These are phyloP conservation scores for Phyllotis vaccarum DNA, from an alignment of 2,797 vertebrate genomes.

Conservation along the genomic window DNA sequence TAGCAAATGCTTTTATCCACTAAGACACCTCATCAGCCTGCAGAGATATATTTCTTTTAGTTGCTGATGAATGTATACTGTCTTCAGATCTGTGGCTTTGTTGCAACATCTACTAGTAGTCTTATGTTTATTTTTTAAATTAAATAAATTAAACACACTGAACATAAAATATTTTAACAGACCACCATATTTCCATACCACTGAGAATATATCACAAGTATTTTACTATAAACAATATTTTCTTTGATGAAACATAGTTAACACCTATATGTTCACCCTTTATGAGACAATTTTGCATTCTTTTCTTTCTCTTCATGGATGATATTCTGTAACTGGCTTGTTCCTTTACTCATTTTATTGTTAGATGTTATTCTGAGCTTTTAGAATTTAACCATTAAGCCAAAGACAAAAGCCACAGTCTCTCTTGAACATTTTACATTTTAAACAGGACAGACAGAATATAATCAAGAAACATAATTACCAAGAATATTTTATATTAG, in stretches of 20 bases:
- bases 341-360: background rate
- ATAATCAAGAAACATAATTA: background rate
- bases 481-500: background rate
- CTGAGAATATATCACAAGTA: background rate
- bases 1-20: background rate
- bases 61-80: background rate
- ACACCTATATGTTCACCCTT: background rate
- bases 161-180: background rate
- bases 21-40: background rate
- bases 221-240: background rate
- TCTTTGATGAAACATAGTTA: background rate
- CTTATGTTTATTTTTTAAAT: background rate
- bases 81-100: background rate
- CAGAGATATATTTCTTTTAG: background rate
- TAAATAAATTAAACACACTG: background rate
- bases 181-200: background rate
- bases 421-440: background rate
- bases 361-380: background rate
- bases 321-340: background rate
- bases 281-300: background rate
- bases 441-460: background rate
- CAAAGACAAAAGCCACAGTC: background rate
- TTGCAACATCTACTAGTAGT: background rate
- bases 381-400: constrained; percentile 2
- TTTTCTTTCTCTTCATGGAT: background rate